Percentiles rank a stretch among this genome's conserved stretches.
phyloP scores from a whole-genome alignment of 2,888 invertebrate genomes.

The Drosophila helvetica region DNA sequence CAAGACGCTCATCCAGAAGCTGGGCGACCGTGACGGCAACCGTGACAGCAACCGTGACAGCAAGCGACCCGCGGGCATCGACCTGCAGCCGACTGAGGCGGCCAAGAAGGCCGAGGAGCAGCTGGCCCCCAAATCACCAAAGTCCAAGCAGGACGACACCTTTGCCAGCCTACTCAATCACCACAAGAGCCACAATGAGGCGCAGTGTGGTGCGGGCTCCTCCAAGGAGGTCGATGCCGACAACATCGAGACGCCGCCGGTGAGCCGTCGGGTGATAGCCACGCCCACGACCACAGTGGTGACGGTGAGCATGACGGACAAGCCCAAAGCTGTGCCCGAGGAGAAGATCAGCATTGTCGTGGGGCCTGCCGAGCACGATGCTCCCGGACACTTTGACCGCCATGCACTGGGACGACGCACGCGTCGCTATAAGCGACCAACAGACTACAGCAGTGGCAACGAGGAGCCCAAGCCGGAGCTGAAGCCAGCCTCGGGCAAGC shows the following conservation, averaged over 20 bases:
- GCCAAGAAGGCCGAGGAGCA: slow-evolving; percentile 30
- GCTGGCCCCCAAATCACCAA: slow-evolving; percentile 42
- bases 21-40: slow-evolving; percentile 85
- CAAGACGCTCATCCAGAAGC: slow-evolving; percentile 85
- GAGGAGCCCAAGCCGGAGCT: slow-evolving; percentile 84
- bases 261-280: slow-evolving; percentile 86
- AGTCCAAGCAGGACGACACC: slow-evolving; percentile 62
- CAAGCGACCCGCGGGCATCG: slow-evolving; percentile 84
- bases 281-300: slow-evolving; percentile 77
- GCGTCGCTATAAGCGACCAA: slow-evolving; percentile 89
- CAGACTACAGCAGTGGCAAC: slow-evolving; percentile 86
- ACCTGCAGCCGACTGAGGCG: slow-evolving; percentile 28
- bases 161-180: slow-evolving; percentile 71
- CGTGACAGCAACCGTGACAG: slow-evolving; percentile 84
- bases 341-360: slow-evolving; percentile 24
- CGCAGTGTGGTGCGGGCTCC: slow-evolving; percentile 72
- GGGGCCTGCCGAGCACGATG: slow-evolving; percentile 81
- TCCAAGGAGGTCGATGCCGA: slow-evolving; percentile 94
- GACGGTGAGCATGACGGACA: slow-evolving; percentile 68
- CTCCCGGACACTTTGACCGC: slow-evolving; percentile 91
- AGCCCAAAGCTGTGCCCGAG: slow-evolving; percentile 53
- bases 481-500: slow-evolving; percentile 63
- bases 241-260: slow-evolving; percentile 95
- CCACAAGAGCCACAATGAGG: slow-evolving; percentile 77
- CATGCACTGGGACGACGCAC: slow-evolving; percentile 93